Evolutionary conservation across 2,888 invertebrate genomes (phyloP), one percentile per base, ranked within the genome.

Genomic region (Pediacus dermestoides): DNA sequence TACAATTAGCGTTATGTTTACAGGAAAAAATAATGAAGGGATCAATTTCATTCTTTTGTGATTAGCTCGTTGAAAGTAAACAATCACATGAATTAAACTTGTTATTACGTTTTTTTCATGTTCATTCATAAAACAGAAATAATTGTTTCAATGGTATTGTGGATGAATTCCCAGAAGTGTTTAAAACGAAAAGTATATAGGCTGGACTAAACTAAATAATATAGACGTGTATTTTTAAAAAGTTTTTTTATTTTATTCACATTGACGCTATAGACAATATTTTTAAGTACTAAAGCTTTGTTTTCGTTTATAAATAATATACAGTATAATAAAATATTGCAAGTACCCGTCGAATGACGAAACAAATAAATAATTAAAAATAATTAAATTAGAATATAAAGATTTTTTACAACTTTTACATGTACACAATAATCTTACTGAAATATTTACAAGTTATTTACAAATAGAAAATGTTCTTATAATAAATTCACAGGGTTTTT

Each of bases 291-390:
- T 60, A 53, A 63, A 62, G 63, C 58, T 50, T 53, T 50, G 48
- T 51, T 4, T 13, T 28, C 14, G 9, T 23, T 13, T 28, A 28
- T 28, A 28, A 28, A 51, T 53, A 55, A 53, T 52, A 50, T 56
- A 60, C 58, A 52, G 38, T 48, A 58, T 55, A 48, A 41, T 60
- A 59, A 62, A 60, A 66, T 67, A 67, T 67, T 67, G 67, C 67
- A 67, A 59, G 52, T 58, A 64, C 63, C 64, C 64, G 64, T 64
- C 61, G 34, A 44, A 47, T 28, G 58, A 60, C 57, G 62, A 50
- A 53, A 28, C 4, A 3, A 55, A 53, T 39, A 44, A 61, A 63
- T 56, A 57, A 58, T 57, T 57, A 51, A 48, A 44, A 46, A 49
- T 48, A 47, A 49, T 47, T 55, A 53, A 42, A 47, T 42, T 30